phyloP scores from a whole-genome alignment of 2,888 invertebrate genomes.

The Zygaena filipendulae region DNA sequence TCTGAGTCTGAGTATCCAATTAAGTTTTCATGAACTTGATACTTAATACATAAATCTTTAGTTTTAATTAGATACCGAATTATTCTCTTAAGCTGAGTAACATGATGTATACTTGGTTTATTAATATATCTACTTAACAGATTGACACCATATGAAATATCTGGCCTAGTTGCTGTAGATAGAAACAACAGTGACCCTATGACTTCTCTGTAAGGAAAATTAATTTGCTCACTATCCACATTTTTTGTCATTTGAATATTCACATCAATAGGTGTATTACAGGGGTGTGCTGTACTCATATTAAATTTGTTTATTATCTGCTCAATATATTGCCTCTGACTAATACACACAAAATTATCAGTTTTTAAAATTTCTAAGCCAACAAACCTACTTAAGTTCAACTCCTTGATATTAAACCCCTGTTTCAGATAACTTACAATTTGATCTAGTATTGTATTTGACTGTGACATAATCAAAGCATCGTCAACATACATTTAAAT shows the following conservation, averaged over 20 bases:
- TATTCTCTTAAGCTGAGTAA: conserved; percentile 17
- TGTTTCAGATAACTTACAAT: conserved; percentile 15
- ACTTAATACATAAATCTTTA: conserved; percentile 18
- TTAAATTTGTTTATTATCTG: conserved; percentile 19
- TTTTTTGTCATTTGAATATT: too few species aligned
- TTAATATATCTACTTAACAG: conserved; percentile 18
- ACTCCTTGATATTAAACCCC: conserved; percentile 18
- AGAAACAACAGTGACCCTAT: conserved; percentile 19
- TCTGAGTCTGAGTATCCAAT: conserved; percentile 12
- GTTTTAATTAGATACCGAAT: conserved; percentile 18
- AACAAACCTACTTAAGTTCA: conserved; percentile 18
- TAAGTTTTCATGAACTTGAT: conserved; percentile 11
- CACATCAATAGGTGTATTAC: conserved; percentile 11
- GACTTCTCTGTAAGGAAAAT: conserved; percentile 16
- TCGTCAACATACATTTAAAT: conserved; percentile 25
- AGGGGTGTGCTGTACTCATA: conserved; percentile 16
- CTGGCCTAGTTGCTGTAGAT: conserved; percentile 16
- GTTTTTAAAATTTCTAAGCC: conserved; percentile 16
- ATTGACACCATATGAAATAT: conserved; percentile 14
- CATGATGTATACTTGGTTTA: conserved; percentile 16
- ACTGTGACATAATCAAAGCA: conserved; percentile 16
- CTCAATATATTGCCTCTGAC: conserved; percentile 16
- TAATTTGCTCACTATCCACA: conserved; percentile 5
- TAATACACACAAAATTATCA: conserved; percentile 14
- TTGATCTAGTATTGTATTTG: conserved; percentile 6